Evolutionary conservation across 2,888 invertebrate species (phyloP).

Genomic region (Stratiomys singularior): DNA sequence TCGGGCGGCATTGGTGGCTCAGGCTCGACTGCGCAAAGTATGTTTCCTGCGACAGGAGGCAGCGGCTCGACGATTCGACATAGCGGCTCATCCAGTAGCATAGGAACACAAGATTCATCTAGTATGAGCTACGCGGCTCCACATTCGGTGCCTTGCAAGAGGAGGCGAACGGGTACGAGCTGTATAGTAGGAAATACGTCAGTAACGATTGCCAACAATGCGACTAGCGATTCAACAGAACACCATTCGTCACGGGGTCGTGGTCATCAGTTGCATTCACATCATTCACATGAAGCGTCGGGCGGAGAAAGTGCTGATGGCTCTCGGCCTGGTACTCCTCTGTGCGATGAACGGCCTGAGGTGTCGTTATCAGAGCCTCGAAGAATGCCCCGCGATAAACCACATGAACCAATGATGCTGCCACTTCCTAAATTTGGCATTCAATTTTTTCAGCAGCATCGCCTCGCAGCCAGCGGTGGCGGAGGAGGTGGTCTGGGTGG

Average conservation of each 20-base stretch:
- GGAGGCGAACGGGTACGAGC: conserved; percentile 67
- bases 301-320: conserved; percentile 74
- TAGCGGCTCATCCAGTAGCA: conserved; percentile 19
- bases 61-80: conserved; percentile 13
- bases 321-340: conserved; percentile 85
- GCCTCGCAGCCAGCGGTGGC: conserved; percentile 57
- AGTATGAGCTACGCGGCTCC: conserved; percentile 31
- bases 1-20: conserved; percentile 57
- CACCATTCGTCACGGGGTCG: conserved; percentile 66
- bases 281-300: conserved; percentile 68
- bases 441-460: conserved; percentile 69
- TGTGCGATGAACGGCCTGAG: conserved; percentile 84
- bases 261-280: conserved; percentile 68
- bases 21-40: conserved; percentile 47
- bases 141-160: conserved; percentile 66
- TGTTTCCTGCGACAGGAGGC: background rate
- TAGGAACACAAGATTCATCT: conserved; percentile 17
- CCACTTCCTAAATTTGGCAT: conserved; percentile 91
- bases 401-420: conserved; percentile 79
- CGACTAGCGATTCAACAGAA: conserved; percentile 61
- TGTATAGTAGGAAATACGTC: conserved; percentile 49
- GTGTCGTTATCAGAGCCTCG: conserved; percentile 79
- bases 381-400: conserved; percentile 72
- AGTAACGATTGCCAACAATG: conserved; percentile 59
- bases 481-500: conserved; percentile 45